These are phyloP conservation scores for Illadopsis cleaveri DNA, from an alignment of 2,113 vertebrate species.

Conservation along the genomic window DNA sequence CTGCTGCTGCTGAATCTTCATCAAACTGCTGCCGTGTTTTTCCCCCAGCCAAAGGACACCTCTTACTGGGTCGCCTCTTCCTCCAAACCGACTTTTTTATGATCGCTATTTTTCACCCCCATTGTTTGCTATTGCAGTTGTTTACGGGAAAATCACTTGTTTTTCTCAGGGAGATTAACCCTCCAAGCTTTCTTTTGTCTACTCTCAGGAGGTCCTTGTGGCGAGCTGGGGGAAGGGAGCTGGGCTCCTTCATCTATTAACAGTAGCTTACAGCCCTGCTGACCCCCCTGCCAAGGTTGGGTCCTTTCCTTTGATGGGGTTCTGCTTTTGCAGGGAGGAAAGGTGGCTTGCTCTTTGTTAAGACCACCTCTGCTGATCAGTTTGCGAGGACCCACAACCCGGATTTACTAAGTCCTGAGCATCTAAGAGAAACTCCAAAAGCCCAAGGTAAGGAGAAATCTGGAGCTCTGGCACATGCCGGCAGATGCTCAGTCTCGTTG, in stretches of 20 bases:
- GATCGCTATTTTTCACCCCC: constrained; percentile 56
- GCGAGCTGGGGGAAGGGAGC: constrained; percentile 59
- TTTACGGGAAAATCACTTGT: constrained; percentile 67
- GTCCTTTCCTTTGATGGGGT: constrained; percentile 22
- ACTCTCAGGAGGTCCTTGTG: constrained; percentile 62
- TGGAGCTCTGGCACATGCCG: background rate
- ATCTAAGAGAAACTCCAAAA: background rate
- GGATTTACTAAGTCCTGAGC: background rate
- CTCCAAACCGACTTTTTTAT: constrained; percentile 51
- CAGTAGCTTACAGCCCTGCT: constrained; percentile 45
- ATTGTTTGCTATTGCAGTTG: constrained; percentile 66
- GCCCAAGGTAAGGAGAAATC: background rate
- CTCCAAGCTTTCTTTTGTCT: constrained; percentile 68
- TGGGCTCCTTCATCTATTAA: constrained; percentile 38
- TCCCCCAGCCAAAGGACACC: constrained; percentile 8
- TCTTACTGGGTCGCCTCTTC: constrained; percentile 41
- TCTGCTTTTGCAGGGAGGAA: background rate
- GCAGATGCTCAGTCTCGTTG: background rate
- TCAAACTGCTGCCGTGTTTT: constrained; percentile 30
- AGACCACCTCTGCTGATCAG: background rate
- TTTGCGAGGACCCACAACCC: background rate
- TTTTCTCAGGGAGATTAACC: constrained; percentile 64
- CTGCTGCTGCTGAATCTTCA: constrained; percentile 8
- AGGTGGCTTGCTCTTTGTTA: constrained; percentile 8
- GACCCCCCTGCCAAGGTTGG: constrained; percentile 9